These are phyloP conservation scores for Synergus umbraculus DNA, from an alignment of 2,888 invertebrate species.

Conservation along the genomic window DNA sequence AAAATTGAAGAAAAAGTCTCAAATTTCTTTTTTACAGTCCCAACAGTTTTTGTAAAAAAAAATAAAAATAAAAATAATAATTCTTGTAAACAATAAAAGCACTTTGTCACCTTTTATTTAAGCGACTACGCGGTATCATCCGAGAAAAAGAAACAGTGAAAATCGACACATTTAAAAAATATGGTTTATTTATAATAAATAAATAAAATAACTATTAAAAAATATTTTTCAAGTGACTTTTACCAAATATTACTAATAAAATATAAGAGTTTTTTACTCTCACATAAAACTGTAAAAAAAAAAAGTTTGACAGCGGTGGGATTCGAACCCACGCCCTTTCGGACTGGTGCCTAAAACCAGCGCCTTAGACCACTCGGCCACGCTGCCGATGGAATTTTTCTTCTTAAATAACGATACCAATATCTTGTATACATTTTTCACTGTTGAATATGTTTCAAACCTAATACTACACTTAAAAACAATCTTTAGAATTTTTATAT, in stretches of 20 bases:
- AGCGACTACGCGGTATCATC: background rate
- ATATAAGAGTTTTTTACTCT: background rate
- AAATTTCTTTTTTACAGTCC: no score
- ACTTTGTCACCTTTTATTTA: no score
- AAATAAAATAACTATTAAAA: background rate
- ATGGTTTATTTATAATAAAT: background rate
- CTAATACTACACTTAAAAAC: background rate
- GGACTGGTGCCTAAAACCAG: constrained; percentile 83
- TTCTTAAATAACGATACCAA: background rate
- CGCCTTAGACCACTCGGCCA: constrained; percentile 84
- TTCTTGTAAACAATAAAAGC: no score
- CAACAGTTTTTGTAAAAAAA: no score
- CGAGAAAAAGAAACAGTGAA: background rate
- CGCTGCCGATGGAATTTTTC: constrained; percentile 73
- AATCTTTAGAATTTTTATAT: background rate
- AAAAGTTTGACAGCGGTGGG: constrained; percentile 79
- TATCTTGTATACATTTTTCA: background rate
- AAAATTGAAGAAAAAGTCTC: no score
- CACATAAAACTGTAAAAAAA: background rate
- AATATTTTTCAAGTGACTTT: background rate
- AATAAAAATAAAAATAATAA: no score
- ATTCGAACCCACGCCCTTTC: constrained; percentile 83
- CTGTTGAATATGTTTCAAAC: background rate
- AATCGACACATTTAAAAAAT: background rate
- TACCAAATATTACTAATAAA: background rate